These are phyloP conservation scores for Dynastes grantii DNA, from an alignment of 2,888 invertebrate species.

Conservation along the genomic window DNA sequence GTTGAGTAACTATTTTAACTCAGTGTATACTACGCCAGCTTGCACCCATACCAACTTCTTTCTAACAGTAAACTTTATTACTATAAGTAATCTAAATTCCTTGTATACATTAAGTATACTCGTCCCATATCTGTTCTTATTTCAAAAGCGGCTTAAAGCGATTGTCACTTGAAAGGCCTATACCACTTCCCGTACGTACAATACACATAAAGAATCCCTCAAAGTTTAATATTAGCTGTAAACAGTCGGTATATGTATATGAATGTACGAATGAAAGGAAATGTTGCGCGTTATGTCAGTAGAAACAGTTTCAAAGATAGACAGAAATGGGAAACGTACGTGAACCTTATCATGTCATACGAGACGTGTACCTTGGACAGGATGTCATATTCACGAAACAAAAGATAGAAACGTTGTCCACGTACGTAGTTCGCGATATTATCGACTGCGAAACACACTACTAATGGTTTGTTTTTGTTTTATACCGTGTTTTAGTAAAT, in stretches of 20 bases:
- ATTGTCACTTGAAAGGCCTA: too few species aligned
- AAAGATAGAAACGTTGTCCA: constrained; percentile 6
- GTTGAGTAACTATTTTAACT: not conserved
- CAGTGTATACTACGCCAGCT: not conserved
- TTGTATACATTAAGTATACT: too few species aligned
- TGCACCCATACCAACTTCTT: too few species aligned
- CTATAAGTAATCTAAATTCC: too few species aligned
- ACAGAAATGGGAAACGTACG: constrained; percentile 5
- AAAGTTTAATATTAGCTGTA: too few species aligned
- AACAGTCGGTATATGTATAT: too few species aligned
- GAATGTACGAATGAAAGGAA: not conserved
- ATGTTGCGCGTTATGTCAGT: not conserved
- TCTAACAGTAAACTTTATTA: too few species aligned
- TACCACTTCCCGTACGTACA: too few species aligned
- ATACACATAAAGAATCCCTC: too few species aligned
- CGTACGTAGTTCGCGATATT: constrained; percentile 30
- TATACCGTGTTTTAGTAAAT: too few species aligned
- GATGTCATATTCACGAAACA: constrained; percentile 23
- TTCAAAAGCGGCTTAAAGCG: too few species aligned
- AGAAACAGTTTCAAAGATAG: constrained; percentile 1
- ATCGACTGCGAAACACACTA: not conserved
- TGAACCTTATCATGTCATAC: constrained; percentile 11
- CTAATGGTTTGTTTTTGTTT: not conserved
- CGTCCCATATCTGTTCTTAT: too few species aligned
- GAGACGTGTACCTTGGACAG: constrained; percentile 12